A percentile compares a stretch with the other conserved stretches of the same genome.
Conservation (phyloP, 2,113 vertebrate genomes). For the Myiozetetes cayanensis region DNA sequence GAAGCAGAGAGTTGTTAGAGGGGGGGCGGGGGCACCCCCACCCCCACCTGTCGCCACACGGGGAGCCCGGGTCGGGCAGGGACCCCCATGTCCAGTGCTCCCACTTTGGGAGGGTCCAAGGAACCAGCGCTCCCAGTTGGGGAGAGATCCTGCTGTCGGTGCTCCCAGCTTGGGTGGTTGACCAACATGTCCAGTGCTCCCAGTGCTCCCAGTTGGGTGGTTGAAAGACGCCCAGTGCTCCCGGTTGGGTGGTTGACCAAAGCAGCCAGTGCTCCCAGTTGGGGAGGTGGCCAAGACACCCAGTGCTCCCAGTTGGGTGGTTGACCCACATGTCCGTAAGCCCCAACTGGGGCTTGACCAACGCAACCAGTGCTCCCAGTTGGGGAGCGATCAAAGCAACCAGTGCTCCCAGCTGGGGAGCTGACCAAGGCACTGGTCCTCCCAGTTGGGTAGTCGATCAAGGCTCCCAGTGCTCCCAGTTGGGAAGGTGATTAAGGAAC, state of each 20-base stretch:
- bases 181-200: neutral
- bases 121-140: neutral
- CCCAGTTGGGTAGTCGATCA: neutral
- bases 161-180: neutral
- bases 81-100: neutral
- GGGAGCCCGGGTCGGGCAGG: neutral
- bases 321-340: neutral
- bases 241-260: neutral
- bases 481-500: no score
- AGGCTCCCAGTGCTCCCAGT: neutral
- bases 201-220: neutral
- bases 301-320: neutral
- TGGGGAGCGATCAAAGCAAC: neutral
- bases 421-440: no score
- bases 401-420: neutral
- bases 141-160: neutral
- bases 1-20: neutral
- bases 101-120: neutral
- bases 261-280: neutral
- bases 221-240: neutral
- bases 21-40: neutral
- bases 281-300: rapidly evolving
- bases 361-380: neutral
- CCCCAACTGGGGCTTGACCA: neutral
- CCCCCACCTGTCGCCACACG: neutral